These are phyloP conservation scores for Coluber constrictor DNA, from an alignment of 2,797 vertebrate species.

Conservation along the genomic window DNA sequence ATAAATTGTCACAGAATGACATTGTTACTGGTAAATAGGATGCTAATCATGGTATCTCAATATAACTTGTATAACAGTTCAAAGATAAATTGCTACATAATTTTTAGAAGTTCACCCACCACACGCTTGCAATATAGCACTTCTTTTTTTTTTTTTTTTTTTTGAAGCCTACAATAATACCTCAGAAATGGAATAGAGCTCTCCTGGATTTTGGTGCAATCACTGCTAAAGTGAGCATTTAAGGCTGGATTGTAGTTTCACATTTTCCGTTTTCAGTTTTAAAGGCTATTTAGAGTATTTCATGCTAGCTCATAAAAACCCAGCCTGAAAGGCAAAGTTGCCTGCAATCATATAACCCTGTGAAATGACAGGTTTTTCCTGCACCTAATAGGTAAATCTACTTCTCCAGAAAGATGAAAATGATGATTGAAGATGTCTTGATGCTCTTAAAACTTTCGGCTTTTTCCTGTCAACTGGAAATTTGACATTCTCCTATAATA, in stretches of 20 bases:
- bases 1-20: neutral
- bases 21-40: neutral
- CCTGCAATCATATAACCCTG: slow-evolving; percentile 44
- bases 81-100: slow-evolving; percentile 60
- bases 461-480: slow-evolving; percentile 56
- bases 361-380: slow-evolving; percentile 56
- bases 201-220: slow-evolving; percentile 62
- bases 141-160: slow-evolving; percentile 43
- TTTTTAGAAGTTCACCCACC: slow-evolving; percentile 63
- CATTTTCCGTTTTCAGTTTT: slow-evolving; percentile 72
- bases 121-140: slow-evolving; percentile 58
- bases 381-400: slow-evolving; percentile 70
- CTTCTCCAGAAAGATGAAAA: slow-evolving; percentile 67
- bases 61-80: neutral
- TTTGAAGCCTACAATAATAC: slow-evolving; percentile 54
- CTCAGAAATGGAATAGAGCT: slow-evolving; percentile 65
- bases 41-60: neutral
- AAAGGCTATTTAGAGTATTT: slow-evolving; percentile 69
- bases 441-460: slow-evolving; percentile 53
- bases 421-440: slow-evolving; percentile 58
- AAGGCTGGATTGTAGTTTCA: slow-evolving; percentile 66
- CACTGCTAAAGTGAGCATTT: slow-evolving; percentile 71
- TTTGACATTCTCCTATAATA: slow-evolving; percentile 62
- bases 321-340: slow-evolving; percentile 65
- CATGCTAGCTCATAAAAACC: slow-evolving; percentile 65